Evolutionary conservation across 1,140 invertebrate genomes (phyloP).

Genomic region (Brachionus rubens): DNA sequence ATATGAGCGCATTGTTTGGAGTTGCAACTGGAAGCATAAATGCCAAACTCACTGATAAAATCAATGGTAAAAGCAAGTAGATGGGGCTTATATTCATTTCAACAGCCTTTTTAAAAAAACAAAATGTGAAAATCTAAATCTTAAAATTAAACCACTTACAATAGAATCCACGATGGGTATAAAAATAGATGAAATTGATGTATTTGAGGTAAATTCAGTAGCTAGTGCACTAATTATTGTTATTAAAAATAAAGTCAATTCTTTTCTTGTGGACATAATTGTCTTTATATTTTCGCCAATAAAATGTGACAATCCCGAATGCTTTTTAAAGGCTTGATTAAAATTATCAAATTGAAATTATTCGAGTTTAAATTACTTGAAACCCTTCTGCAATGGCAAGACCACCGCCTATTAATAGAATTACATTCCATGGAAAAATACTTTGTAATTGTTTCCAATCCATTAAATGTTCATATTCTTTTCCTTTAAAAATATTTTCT

Average conservation of each 20-base stretch:
- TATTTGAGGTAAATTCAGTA: conserved; percentile 45
- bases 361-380: conserved; percentile 7
- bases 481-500: conserved; percentile 34
- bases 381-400: conserved; percentile 37
- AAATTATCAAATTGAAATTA: background rate
- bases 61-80: conserved; percentile 26
- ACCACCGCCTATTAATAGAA: conserved; percentile 34
- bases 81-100: conserved; percentile 31
- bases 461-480: conserved; percentile 38
- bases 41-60: conserved; percentile 28
- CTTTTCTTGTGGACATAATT: conserved; percentile 24
- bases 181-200: conserved; percentile 44
- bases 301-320: conserved; percentile 15
- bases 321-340: background rate
- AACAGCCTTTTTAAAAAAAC: conserved; percentile 7
- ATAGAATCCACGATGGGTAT: conserved; percentile 42
- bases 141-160: no score
- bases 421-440: conserved; percentile 44
- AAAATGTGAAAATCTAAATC: background rate
- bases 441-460: conserved; percentile 39
- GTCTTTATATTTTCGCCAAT: conserved; percentile 38
- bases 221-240: conserved; percentile 18
- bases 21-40: conserved; percentile 45
- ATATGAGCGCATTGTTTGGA: conserved; percentile 41
- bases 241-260: conserved; percentile 5